Conservation (phyloP, 2,113 vertebrate genomes). For the Hystrix cristata region DNA sequence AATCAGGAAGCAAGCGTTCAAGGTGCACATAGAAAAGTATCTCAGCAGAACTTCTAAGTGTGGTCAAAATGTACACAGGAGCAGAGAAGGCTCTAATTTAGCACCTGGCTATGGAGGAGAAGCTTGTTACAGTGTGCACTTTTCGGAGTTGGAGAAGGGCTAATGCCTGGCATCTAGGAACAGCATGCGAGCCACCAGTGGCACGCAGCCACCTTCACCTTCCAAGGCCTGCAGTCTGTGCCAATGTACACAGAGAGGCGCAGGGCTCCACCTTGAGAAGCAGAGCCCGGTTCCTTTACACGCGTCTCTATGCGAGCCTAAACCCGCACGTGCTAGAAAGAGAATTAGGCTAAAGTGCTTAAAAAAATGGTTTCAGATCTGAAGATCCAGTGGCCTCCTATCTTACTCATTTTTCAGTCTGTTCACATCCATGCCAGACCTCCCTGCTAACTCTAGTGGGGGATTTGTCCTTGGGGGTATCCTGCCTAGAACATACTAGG, state of each 20-base stretch:
- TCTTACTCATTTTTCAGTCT: neutral
- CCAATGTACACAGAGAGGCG: neutral
- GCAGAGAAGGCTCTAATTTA: neutral
- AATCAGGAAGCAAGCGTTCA: neutral
- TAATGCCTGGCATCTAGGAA: neutral
- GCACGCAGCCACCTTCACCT: fast-evolving
- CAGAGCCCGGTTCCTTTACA: neutral
- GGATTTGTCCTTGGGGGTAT: neutral
- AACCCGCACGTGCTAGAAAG: neutral
- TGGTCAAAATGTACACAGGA: neutral
- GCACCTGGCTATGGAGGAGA: neutral
- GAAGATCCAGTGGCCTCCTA: neutral
- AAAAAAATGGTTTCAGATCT: neutral
- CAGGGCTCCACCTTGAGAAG: neutral
- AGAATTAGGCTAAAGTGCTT: neutral
- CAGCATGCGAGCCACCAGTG: neutral
- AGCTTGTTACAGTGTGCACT: neutral
- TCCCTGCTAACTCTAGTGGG: neutral
- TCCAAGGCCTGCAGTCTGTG: neutral
- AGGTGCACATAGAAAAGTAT: neutral
- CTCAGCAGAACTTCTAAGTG: neutral
- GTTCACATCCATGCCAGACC: neutral
- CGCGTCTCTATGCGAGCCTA: fast-evolving
- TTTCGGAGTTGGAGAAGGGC: neutral
- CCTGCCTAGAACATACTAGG: neutral